phyloP scores from a whole-genome alignment of 2,797 vertebrate species.

The Hippocampus kuda region DNA sequence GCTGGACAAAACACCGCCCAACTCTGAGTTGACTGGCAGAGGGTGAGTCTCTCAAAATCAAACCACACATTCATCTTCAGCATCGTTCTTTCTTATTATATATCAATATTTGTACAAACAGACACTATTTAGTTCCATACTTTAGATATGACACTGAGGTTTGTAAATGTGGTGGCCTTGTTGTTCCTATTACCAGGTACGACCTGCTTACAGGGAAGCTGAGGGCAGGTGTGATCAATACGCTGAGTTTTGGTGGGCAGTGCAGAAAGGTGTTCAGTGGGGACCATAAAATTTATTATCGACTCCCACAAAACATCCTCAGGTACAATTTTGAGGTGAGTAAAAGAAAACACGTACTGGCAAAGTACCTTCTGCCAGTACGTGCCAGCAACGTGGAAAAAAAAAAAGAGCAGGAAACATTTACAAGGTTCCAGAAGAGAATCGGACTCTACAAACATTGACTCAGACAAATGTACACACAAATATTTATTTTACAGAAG shows the following conservation, averaged over 20 bases:
- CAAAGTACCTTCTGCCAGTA: neutral
- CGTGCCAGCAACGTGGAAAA: no score
- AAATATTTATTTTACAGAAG: no score
- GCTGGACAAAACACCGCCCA: conserved; percentile 72
- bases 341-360: neutral
- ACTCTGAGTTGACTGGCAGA: conserved; percentile 78
- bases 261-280: conserved; percentile 84
- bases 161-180: neutral
- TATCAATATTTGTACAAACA: neutral
- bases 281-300: conserved; percentile 65
- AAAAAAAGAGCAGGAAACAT: neutral
- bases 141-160: neutral
- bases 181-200: conserved; percentile 37
- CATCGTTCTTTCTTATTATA: neutral
- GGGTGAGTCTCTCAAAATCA: conserved; percentile 63
- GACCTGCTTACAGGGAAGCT: conserved; percentile 66
- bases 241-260: conserved; percentile 81
- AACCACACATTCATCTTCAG: no score
- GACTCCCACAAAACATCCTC: conserved; percentile 79
- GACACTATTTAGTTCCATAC: no score
- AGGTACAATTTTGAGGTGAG: conserved; percentile 84
- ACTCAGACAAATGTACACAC: no score
- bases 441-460: no score
- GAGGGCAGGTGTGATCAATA: conserved; percentile 77
- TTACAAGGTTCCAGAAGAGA: no score